phyloP scores from a whole-genome alignment of 2,113 vertebrate genomes.

The Lophius piscatorius region DNA sequence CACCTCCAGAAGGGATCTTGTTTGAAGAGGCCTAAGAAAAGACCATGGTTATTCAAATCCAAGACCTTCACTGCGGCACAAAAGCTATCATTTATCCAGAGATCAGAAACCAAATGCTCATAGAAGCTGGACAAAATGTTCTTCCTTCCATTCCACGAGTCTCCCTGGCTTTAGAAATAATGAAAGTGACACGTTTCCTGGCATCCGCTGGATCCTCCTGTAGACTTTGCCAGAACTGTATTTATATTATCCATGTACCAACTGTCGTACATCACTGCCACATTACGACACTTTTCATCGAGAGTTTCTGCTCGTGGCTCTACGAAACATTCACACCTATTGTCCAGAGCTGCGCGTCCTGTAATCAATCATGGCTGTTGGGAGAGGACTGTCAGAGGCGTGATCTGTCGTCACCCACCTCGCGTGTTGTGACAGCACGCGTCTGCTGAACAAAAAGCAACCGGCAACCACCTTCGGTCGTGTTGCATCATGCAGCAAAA shows the following conservation, averaged over 20 bases:
- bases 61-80: background rate
- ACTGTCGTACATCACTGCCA: slow-evolving; percentile 17
- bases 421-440: slow-evolving; percentile 68
- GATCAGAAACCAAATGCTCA: background rate
- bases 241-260: slow-evolving; percentile 12
- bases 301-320: slow-evolving; percentile 29
- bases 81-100: no score
- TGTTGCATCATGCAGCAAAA: slow-evolving; percentile 63
- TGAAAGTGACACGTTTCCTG: background rate
- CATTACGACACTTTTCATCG: slow-evolving; percentile 33
- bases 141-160: background rate
- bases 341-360: slow-evolving; percentile 47
- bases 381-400: slow-evolving; percentile 49
- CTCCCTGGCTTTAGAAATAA: slow-evolving; percentile 3
- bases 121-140: background rate
- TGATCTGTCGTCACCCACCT: slow-evolving; percentile 60
- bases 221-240: background rate
- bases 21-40: slow-evolving; percentile 30
- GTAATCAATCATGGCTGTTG: slow-evolving; percentile 72
- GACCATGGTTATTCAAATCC: background rate
- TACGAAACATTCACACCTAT: slow-evolving; percentile 54
- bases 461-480: slow-evolving; percentile 46
- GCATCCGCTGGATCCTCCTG: background rate
- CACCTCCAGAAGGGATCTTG: slow-evolving; percentile 41
- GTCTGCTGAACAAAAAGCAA: slow-evolving; percentile 65